Conservation (phyloP, 2,797 vertebrate species). For the Cichlasoma orientale region DNA sequence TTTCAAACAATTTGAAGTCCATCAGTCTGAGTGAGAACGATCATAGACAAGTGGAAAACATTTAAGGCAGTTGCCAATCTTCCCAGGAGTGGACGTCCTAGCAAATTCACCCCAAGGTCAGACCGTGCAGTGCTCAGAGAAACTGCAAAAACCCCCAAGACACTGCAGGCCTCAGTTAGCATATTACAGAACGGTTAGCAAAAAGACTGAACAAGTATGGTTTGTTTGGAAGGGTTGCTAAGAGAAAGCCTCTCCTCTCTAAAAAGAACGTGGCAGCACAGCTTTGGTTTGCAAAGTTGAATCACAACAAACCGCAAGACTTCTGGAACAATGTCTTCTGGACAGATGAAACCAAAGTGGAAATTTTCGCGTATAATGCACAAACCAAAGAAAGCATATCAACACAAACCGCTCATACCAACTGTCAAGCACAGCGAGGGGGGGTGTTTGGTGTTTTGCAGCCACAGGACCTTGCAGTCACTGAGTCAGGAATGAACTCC, state of each 20-base stretch:
- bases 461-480: not conserved
- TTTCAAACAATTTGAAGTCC: not conserved
- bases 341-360: too few relatives aligned
- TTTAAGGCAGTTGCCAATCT: not conserved
- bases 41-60: not conserved
- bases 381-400: too few relatives aligned
- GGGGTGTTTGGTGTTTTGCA: not conserved
- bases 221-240: not conserved
- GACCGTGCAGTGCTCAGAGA: not conserved
- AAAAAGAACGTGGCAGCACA: not conserved
- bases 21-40: not conserved
- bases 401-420: not conserved
- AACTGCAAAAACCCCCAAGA: not conserved
- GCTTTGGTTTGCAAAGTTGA: not conserved
- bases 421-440: not conserved
- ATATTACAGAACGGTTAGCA: not conserved
- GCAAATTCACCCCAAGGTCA: not conserved
- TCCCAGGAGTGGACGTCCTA: not conserved
- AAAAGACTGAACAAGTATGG: not conserved
- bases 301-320: not conserved
- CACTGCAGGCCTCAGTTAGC: too few relatives aligned
- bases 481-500: not conserved
- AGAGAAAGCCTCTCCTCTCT: not conserved
- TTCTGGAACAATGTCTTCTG: not conserved
- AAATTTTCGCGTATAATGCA: too few relatives aligned